These are phyloP conservation scores for Ceratosolen fusciceps DNA, from an alignment of 1,140 invertebrate genomes.

Conservation along the genomic window DNA sequence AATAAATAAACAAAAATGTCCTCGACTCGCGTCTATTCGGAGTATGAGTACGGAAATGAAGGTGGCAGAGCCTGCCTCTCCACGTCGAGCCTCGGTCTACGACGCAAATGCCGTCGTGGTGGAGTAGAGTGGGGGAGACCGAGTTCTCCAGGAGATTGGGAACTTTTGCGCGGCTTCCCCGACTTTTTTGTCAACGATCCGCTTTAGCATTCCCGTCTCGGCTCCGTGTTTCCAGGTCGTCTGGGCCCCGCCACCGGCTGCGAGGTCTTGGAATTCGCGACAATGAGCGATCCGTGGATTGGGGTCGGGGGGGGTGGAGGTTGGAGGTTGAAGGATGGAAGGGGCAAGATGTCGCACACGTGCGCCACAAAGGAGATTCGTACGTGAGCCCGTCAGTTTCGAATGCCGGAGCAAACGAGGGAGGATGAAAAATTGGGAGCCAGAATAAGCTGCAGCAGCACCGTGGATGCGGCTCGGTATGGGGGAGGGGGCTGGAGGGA, in stretches of 20 bases:
- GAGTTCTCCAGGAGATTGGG: neutral
- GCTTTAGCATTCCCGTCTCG: slow-evolving; percentile 41
- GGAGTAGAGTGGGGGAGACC: neutral
- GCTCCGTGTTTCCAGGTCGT: neutral
- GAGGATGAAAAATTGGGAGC: slow-evolving; percentile 1
- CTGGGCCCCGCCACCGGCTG: neutral
- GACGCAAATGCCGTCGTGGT: too few species aligned
- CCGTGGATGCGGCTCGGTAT: too few species aligned
- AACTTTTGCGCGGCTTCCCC: neutral
- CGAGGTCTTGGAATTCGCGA: neutral
- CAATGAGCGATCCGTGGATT: slow-evolving; percentile 23
- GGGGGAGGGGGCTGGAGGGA: neutral
- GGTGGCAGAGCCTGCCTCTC: too few species aligned
- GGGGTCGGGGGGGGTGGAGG: too few species aligned
- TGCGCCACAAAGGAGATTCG: slow-evolving; percentile 37
- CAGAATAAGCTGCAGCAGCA: neutral
- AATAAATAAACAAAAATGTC: too few species aligned
- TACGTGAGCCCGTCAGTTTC: slow-evolving; percentile 15
- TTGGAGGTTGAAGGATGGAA: too few species aligned
- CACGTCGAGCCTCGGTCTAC: too few species aligned
- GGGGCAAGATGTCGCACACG: slow-evolving; percentile 21
- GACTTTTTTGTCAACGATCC: neutral
- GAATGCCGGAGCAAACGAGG: neutral
- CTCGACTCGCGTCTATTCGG: too few species aligned
- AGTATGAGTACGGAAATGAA: too few species aligned